Base-by-base conservation (phyloP, 2,888 invertebrate genomes). In the Tetramorium bicarinatum region DNA sequence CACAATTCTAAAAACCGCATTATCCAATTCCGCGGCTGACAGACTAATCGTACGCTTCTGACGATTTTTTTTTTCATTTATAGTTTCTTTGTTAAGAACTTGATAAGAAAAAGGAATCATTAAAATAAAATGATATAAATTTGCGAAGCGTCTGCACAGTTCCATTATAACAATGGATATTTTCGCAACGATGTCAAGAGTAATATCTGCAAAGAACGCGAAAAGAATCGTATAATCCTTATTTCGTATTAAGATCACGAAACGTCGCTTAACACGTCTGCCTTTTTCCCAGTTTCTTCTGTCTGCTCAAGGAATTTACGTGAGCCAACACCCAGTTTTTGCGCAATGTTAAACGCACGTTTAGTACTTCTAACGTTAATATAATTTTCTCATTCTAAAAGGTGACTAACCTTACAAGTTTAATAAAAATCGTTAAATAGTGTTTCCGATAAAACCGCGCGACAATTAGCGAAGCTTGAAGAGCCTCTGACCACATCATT, bases 381-480 rank as follows among this genome's bases (percentile, higher is more conserved):
- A 44, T 47, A 44, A 44, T 59, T 18, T 59, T 21, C 49, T 11
- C 13, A 9, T 15, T 8, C 15, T 4, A 56, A 38, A 75, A 47
- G 34, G 11, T 21, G 11, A 15, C 9, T 18, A 49, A 25, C 21
- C 6, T 44, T 21, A 18, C 3, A 61, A 56, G 15, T 47, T 71
- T 3, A 59, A 34, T 34, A 13, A 13, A 25, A 25, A 61, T 38
- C 25, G 34, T 47, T 69, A 29, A n/a, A 69, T 47, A 38, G n/a
- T 44, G 67, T 34, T n/a, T 34, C 15, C 44, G 15, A 71, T 49
- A 56, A 56, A 75, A 77, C 79, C 69, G 75, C 72, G 69, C 61
- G 75, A 80, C 83, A 85, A 90, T 90, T 88, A 90, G 84, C 85
- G 56, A 71, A 81, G 71, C 82, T 77, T 66, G 77, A 83, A 18